Evolutionary conservation across 2,888 invertebrate species (phyloP), one percentile per base, ranked within the genome.

Genomic region (Mellilla xanthometata): DNA sequence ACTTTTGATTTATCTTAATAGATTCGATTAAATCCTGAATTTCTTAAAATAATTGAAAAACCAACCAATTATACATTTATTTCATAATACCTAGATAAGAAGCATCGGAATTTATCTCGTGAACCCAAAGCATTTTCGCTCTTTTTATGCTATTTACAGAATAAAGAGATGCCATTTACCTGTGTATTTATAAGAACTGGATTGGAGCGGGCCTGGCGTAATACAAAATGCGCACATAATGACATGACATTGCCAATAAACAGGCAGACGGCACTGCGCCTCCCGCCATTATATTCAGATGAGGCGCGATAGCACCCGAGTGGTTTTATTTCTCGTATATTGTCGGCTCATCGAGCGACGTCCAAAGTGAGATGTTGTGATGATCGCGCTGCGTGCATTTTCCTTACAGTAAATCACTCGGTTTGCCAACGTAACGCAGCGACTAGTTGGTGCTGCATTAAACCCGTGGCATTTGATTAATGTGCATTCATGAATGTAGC

Each of bases 201-300:
- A 32, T 36, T 34, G 53, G 57, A 48, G 47, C 54, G 49, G 49
- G 56, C 60, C 54, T 58, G 49, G 48, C 50, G 59, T 60, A 61
- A 60, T 60, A 67, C 65, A 61, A 62, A 67, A 61, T 71, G 65
- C 71, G 72, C 65, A 76, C 77, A 73, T 76, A 76, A 73, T 73
- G 67, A 72, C 68, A 77, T 76, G 65, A 68, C 73, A 72, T 68
- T 61, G 71, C 66, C 72, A 65, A 67, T 65, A 68, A 65, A 68
- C 59, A 54, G 52, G 63, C 77, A 62, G 67, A 62, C 63, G 51
- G 57, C 60, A 55, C 59, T 65, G 71, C 74, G 59, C 81, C 81
- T 72, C 77, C 77, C 58, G 54, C 84, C 75, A 84, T 86, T 85
- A 81, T 86, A 86, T 85, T 83, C 81, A 82, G 81, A 86, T 84